Evolutionary conservation across 2,888 invertebrate species (phyloP).

Genomic region (Miltochrista miniata): DNA sequence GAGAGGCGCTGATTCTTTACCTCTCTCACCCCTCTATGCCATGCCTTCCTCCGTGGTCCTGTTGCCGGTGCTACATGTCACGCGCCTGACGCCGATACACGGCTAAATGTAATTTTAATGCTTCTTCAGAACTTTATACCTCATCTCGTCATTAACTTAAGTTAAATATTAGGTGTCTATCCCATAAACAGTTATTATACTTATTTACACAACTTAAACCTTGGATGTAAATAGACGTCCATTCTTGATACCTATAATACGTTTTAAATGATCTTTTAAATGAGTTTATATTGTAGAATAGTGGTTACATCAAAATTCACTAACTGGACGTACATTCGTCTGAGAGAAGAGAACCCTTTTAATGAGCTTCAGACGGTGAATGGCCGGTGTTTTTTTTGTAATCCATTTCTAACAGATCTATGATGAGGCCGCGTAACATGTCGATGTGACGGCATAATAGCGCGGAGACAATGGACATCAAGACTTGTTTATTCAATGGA

Average conservation of each 20-base stretch:
- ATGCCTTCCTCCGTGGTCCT: slow-evolving; percentile 37
- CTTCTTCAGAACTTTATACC: slow-evolving; percentile 33
- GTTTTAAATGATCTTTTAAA: neutral
- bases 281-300: slow-evolving; percentile 6
- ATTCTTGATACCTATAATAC: neutral
- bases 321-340: slow-evolving; percentile 19
- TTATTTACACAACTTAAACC: no score
- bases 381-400: slow-evolving; percentile 47
- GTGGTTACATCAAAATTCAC: slow-evolving; percentile 15
- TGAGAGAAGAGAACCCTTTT: slow-evolving; percentile 30
- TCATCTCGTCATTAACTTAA: slow-evolving; percentile 15
- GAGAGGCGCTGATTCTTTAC: slow-evolving; percentile 51
- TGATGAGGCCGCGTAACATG: slow-evolving; percentile 63
- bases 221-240: no score
- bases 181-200: no score
- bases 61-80: slow-evolving; percentile 66
- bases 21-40: slow-evolving; percentile 36
- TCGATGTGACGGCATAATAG: slow-evolving; percentile 72
- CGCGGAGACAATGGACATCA: slow-evolving; percentile 76
- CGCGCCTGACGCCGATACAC: slow-evolving; percentile 50
- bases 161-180: no score
- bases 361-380: slow-evolving; percentile 50
- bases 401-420: slow-evolving; percentile 68
- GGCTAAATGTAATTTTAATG: slow-evolving; percentile 45
- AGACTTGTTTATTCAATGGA: slow-evolving; percentile 80